Evolutionary conservation across 2,797 vertebrate genomes (phyloP), one percentile per base, ranked within the genome.

Genomic region (Numenius phaeopus): DNA sequence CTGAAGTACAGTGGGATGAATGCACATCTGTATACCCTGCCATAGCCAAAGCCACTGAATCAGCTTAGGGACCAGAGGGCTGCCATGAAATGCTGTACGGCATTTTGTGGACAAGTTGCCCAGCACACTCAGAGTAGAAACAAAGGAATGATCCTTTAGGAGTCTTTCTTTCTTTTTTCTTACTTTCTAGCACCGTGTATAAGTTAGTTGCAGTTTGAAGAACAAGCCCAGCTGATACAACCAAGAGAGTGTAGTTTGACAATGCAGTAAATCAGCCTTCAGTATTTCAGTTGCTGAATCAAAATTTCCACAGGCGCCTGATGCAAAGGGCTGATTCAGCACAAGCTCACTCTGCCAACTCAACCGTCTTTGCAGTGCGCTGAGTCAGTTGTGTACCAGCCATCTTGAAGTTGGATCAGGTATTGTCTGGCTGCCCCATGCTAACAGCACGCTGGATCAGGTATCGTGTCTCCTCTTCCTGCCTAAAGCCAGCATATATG

Each of bases 401-500:
- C 81, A 52, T 70, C 83, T 44, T 64, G 42, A 55, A 64, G 32
- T 6, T 64, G 37, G 59, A 87, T 90, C 78, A 52, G 40, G 21
- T 47, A 37, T n/a, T 40, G 42, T 79, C 67, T 94, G 71, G 32
- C 81, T 79, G 55, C 62, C 24, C 32, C 1, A 0, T 52, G 55
- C 39, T 55, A 57, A 20, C n/a, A 58, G n/a, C 2, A 0, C 11
- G 23, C 24, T 76, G 30, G n/a, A 23, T 85, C 78, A 44, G 78
- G 59, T 75, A 52, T 57, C 1, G 0, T 3, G 3, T 57, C 23
- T 64, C 78, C n/a, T 61, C 37, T 46, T 65, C 9, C 78, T 85
- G 64, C 84, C 77, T 19, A 64, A 81, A 92, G 44, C n/a, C 84
- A 75, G 78, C 55, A 70, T 15, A 89, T 92, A 62, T 64, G 26